Base-by-base conservation (phyloP, 2,888 invertebrate species). In the Hanleya hanleyi region DNA sequence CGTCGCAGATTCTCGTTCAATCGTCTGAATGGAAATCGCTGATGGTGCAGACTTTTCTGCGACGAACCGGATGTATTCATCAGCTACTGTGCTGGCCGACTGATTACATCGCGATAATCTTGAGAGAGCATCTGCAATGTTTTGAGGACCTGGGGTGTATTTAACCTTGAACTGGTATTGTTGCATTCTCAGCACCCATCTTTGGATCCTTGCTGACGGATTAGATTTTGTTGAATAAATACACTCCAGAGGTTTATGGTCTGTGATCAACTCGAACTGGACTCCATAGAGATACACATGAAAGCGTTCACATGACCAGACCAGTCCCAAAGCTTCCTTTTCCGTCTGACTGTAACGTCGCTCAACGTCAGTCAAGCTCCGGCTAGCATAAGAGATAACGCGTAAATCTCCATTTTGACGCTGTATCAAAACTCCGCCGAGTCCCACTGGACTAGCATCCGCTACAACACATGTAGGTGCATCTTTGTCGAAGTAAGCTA, bases 261-360 rank as follows among this genome's bases (percentile, higher is more conserved):
- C 70, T 33, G 70, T 73, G 15, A 73, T 9, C 22, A 73, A 49
- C 33, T 57, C 37, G 65, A 72, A 73, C 35, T 72, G 15, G 22
- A 5, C 65, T 65, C 70, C 71, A 61, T 61, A 71, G 12, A 73
- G 26, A 64, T 73, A 73, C 18, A 71, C 65, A 57, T 73, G 62
- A 73, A 73, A 73, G 26, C 50, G 57, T 62, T 73, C 70, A 71
- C 73, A 73, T 32, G 57, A 61, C 73, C 64, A 73, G 9, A 73
- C 70, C 15, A 73, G 7, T 9, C 32, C 71, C 29, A 73, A 62
- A 2, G 73, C 70, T 49, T 73, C 50, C 65, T 72, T 38, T 26
- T 71, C 61, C 22, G 65, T 65, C 37, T 65, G 22, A 26, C n/a
- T 36, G n/a, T 65, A 4, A 3, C 37, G 9, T n/a, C 22, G 22